Evolutionary conservation across 1,140 invertebrate species (phyloP), one percentile per base, ranked within the genome.

Genomic region (Eufriesea mexicana): DNA sequence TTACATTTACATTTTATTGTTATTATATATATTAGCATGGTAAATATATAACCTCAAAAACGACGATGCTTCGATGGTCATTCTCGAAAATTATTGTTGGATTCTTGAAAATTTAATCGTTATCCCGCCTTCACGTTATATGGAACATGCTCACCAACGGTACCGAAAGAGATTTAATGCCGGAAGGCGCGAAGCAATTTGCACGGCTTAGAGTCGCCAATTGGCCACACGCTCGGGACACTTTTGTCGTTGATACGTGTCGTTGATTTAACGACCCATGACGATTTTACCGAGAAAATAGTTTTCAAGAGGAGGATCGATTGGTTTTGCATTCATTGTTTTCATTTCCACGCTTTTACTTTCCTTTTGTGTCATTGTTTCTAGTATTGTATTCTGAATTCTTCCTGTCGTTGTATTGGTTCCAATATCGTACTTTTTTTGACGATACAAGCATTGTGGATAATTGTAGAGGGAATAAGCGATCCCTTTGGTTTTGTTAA

Each of bases 81-180:
- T 18, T 12, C 2, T 0, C 28, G 54, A 61, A 71, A 79, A 6
- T 71, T 71, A 49, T 23, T 59, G 9, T 67, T 45, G 45, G 25
- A 25, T 79, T 79, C 55, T 35, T 79, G 77, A 47, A 70, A 71
- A 71, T 72, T 79, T 72, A 62, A 72, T 70, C 66, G 54, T 28
- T 18, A 42, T 8, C n/a, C 14, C 25, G 47, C 23, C 51, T n/a
- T 42, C 47, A 28, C 23, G 28, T 45, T 66, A 25, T 28, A 42
- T 25, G 20, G 35, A 6, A 20, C 71, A 59, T 9, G n/a, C 23
- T 42, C 20, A 5, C 9, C 25, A n/a, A 9, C 47, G 49, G 10
- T n/a, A 25, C 45, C 68, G 47, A 16, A 28, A 47, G 25, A 45
- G 51, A 57, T 16, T 49, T 20, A 51, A 51, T 51, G 62, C 55